Evolutionary conservation across 2,113 vertebrate genomes (phyloP).

Genomic region (Misgurnus anguillicaudatus): DNA sequence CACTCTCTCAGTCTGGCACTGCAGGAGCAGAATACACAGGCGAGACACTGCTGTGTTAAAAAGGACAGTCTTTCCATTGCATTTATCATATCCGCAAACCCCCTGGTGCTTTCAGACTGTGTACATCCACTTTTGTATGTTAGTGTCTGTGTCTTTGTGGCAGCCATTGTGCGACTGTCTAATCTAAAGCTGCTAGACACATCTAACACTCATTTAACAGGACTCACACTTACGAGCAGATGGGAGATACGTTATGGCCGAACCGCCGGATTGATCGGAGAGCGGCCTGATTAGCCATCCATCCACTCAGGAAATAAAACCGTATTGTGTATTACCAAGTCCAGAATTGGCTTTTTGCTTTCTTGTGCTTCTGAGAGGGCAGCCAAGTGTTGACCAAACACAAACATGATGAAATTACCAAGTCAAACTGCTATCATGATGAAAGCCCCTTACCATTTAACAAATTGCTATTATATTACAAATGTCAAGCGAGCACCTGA

Average conservation of each 20-base stretch:
- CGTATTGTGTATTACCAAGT: neutral
- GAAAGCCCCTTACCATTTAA: neutral
- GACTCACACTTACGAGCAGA: conserved; percentile 20
- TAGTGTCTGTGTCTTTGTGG: conserved; percentile 34
- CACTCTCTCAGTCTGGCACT: conserved; percentile 42
- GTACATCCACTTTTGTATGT: conserved; percentile 29
- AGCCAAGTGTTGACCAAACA: neutral
- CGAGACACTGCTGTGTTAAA: conserved; percentile 61
- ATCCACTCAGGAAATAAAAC: conserved; percentile 38
- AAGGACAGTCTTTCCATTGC: conserved; percentile 71
- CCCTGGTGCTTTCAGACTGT: conserved; percentile 54
- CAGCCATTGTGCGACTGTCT: conserved; percentile 14
- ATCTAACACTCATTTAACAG: conserved; percentile 31
- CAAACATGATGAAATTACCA: neutral
- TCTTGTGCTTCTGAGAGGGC: neutral
- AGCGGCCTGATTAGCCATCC: conserved; percentile 21
- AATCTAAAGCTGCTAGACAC: conserved; percentile 19
- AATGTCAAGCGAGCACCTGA: neutral
- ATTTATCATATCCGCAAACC: conserved; percentile 66
- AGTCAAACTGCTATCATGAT: neutral
- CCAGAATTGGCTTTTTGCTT: conserved; percentile 26
- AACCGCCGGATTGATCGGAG: conserved; percentile 15
- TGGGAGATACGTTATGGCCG: conserved; percentile 24
- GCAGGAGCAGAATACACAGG: conserved; percentile 57
- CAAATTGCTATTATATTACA: neutral